Percentiles rank a stretch among this genome's conserved stretches.
Evolutionary conservation across 2,113 vertebrate species (phyloP).

Genomic region (Chitala chitala): DNA sequence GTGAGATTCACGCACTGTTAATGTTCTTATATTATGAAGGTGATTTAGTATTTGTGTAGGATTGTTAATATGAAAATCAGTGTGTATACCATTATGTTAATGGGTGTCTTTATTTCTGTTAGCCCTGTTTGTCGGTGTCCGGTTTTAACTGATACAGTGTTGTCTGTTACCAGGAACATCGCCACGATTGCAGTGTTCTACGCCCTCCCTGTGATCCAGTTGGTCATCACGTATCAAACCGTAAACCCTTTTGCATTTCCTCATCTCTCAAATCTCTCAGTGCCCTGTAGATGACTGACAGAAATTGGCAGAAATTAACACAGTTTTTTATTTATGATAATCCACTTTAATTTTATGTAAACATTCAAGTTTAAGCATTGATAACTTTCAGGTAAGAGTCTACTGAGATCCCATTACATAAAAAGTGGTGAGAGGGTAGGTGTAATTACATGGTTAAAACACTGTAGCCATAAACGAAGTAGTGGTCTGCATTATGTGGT

Average conservation of each 20-base stretch:
- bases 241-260: conserved; percentile 48
- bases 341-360: background rate
- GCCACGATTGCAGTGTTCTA: conserved; percentile 94
- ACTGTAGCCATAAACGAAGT: too few relatives aligned
- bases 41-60: too few relatives aligned
- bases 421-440: too few relatives aligned
- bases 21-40: too few relatives aligned
- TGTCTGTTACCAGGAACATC: conserved; percentile 75
- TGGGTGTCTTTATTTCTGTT: background rate
- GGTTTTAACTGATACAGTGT: background rate
- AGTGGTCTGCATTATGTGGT: too few relatives aligned
- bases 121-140: too few relatives aligned
- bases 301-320: background rate
- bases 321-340: background rate
- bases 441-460: too few relatives aligned
- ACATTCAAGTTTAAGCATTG: too few relatives aligned
- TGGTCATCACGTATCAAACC: conserved; percentile 97
- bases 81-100: too few relatives aligned
- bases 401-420: background rate
- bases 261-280: background rate
- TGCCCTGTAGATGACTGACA: background rate
- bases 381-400: background rate
- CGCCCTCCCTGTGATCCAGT: conserved; percentile 86
- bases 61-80: too few relatives aligned
- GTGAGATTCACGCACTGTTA: too few relatives aligned